Base-by-base conservation (phyloP, 2,888 invertebrate genomes). In the Athripsodes cinereus region DNA sequence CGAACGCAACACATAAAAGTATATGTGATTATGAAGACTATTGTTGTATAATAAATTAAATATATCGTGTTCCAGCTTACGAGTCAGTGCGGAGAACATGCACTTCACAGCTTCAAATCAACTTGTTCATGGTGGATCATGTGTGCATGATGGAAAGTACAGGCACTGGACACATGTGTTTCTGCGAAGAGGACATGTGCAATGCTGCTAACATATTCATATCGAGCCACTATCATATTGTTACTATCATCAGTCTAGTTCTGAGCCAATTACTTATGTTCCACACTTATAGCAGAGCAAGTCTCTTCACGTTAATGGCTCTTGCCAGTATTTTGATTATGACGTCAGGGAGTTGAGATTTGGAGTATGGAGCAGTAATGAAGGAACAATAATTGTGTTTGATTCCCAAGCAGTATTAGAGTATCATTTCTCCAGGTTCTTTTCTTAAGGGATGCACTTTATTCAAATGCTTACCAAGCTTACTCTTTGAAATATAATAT, bases 111-210 rank as follows among this genome's bases (percentile, higher is more conserved):
- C 84, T 95, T 65, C 92, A 93, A 78, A 95, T 95, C 79, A 95
- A 95, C 79, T 83, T 95, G 70, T 95, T 95, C 83, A 94, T 95
- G 93, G 95, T 95, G 76, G 95, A 95, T 80, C 95, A 95, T 83
- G 95, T 95, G 81, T 95, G 95, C 87, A 95, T 95, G 94, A 90
- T 92, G 88, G 95, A 95, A 88, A 92, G 94, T 86, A 92, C 92
- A 83, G 93, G 94, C 81, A 92, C 88, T 74, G 95, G 95, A 80
- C 93, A 93, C 86, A 95, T 95, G 94, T 95, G 94, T 83, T 95
- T 95, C 86, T 95, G 95, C 83, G 94, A 95, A 83, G 93, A 93
- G 82, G 93, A 95, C 81, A 90, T 90, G 88, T 95, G 95, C 83
- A 95, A 95, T 78, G 80, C 75, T 64, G 68, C 69, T 66, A 47